These are phyloP conservation scores for Lampris megalopsis DNA, from an alignment of 2,113 vertebrate genomes.

Conservation along the genomic window DNA sequence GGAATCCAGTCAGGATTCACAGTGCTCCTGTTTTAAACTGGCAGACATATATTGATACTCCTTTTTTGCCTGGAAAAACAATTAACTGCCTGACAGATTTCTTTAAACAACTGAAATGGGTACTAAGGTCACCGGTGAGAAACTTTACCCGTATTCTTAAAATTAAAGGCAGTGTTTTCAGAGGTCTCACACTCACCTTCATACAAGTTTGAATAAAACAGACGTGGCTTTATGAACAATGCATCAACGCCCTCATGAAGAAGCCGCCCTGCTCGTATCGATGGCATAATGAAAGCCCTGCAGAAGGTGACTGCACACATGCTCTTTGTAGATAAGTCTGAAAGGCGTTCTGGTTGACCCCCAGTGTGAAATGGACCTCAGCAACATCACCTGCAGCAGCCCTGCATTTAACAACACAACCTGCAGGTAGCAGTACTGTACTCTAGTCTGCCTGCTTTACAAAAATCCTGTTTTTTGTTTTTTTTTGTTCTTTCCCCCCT, in stretches of 20 bases:
- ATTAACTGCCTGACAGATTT: background rate
- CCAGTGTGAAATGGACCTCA: too few relatives aligned
- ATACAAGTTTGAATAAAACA: slow-evolving; percentile 44
- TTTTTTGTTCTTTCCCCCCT: too few relatives aligned
- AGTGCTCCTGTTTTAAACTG: background rate
- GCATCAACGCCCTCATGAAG: slow-evolving; percentile 50
- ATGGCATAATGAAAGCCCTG: slow-evolving; percentile 38
- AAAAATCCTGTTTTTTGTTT: too few relatives aligned
- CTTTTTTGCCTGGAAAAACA: slow-evolving; percentile 14
- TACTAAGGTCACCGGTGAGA: slow-evolving; percentile 23
- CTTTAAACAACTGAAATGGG: background rate
- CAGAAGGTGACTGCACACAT: slow-evolving; percentile 8
- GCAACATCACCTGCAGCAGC: too few relatives aligned
- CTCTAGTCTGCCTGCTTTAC: too few relatives aligned
- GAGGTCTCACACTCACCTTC: slow-evolving; percentile 37
- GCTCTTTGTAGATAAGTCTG: background rate
- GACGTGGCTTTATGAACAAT: slow-evolving; percentile 64
- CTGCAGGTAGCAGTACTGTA: too few relatives aligned
- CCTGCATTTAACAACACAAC: too few relatives aligned
- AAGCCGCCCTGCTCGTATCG: slow-evolving; percentile 45
- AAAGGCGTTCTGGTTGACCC: background rate
- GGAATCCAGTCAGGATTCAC: background rate
- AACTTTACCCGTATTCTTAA: slow-evolving; percentile 12
- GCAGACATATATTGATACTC: background rate
- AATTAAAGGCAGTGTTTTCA: slow-evolving; percentile 24